Conservation (phyloP, 2,113 vertebrate genomes). For the Carettochelys insculpta region DNA sequence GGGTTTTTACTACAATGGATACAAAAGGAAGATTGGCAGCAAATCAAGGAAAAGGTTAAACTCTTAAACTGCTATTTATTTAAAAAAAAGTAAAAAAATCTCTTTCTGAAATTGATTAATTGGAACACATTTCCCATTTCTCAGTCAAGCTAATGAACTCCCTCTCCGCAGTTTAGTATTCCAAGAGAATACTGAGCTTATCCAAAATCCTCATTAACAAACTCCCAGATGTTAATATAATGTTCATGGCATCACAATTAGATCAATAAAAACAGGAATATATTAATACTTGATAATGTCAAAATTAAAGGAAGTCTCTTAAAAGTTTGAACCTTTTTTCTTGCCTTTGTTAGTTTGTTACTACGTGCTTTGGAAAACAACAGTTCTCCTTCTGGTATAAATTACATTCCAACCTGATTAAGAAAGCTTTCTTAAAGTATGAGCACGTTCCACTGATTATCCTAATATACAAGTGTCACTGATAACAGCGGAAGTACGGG, state of each 20-base stretch:
- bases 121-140: not conserved
- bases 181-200: not conserved
- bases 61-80: not conserved
- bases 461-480: not conserved
- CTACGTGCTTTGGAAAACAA: not conserved
- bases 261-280: not conserved
- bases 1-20: accelerated
- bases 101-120: not conserved
- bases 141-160: not conserved
- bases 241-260: not conserved
- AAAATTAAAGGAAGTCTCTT: not conserved
- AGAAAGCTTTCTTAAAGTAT: not conserved
- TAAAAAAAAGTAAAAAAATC: not conserved
- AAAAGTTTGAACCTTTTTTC: not conserved
- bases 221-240: not conserved
- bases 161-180: not conserved
- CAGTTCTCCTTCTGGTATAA: not conserved
- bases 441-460: not conserved
- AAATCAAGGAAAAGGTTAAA: not conserved
- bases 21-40: not conserved
- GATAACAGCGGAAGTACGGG: not conserved
- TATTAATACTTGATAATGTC: not conserved
- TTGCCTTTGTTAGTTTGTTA: not conserved
- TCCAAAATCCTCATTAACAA: not conserved
- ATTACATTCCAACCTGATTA: not conserved